Percentiles rank a stretch among this genome's conserved stretches.
These are phyloP conservation scores for Hesperia comma DNA, from an alignment of 2,888 invertebrate species.

Conservation along the genomic window DNA sequence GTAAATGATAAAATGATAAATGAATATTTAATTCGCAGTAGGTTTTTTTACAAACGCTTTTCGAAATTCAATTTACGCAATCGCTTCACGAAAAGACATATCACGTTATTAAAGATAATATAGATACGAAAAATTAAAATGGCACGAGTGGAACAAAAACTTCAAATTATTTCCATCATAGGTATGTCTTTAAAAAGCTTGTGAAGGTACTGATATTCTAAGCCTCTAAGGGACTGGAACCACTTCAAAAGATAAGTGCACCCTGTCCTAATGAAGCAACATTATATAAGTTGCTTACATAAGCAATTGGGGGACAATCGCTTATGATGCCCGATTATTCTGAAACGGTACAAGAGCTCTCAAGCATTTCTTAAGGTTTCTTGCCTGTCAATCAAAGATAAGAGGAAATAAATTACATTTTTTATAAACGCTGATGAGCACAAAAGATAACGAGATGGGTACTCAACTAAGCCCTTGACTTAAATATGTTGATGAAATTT, in stretches of 20 bases:
- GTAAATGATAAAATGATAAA: too few relatives aligned
- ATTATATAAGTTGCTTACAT: conserved; percentile 1
- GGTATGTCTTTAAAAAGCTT: too few relatives aligned
- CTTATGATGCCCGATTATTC: conserved; percentile 9
- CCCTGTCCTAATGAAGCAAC: neutral
- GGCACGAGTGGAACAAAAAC: too few relatives aligned
- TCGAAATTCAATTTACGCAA: too few relatives aligned
- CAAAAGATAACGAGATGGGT: conserved; percentile 1
- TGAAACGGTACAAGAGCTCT: conserved; percentile 6
- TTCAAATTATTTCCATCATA: too few relatives aligned
- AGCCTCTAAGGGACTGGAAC: neutral
- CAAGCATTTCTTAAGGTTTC: conserved; percentile 6
- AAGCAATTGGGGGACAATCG: conserved; percentile 6
- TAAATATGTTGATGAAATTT: conserved; percentile 1
- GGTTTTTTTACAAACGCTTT: too few relatives aligned
- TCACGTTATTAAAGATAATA: too few relatives aligned
- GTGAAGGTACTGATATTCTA: too few relatives aligned
- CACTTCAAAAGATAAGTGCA: neutral
- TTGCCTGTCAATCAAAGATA: conserved; percentile 14
- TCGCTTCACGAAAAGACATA: too few relatives aligned
- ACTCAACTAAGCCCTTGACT: neutral
- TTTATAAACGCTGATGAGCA: conserved; percentile 19
- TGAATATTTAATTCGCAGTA: too few relatives aligned
- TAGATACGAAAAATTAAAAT: too few relatives aligned
- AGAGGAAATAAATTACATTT: conserved; percentile 13